phyloP scores from a whole-genome alignment of 2,113 vertebrate genomes.

The Lathamus discolor region DNA sequence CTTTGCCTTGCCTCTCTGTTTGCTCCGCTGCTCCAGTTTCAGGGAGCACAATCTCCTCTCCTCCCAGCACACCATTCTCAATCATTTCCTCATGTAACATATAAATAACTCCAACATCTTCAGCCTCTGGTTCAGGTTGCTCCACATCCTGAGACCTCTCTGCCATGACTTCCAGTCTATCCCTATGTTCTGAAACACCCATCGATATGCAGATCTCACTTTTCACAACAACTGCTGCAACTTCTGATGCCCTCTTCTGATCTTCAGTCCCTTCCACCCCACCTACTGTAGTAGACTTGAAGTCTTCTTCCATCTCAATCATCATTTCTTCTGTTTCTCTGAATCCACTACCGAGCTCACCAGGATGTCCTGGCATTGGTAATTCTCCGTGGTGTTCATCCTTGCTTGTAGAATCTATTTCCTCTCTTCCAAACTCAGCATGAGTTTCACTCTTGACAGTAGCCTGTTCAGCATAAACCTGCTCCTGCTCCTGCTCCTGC shows the following conservation, averaged over 20 bases:
- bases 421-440: constrained; percentile 11
- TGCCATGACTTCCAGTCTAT: background rate
- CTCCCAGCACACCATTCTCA: background rate
- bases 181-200: background rate
- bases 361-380: background rate
- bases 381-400: background rate
- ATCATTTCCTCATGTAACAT: background rate
- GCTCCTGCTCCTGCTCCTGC: background rate
- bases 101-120: background rate
- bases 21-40: background rate
- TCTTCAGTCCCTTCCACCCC: background rate
- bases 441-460: background rate
- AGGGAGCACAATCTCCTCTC: background rate
- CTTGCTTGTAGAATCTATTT: background rate
- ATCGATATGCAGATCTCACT: background rate
- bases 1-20: background rate
- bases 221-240: background rate
- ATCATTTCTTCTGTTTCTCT: background rate
- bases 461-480: background rate
- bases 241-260: background rate
- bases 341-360: background rate
- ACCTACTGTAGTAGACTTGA: background rate
- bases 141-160: background rate
- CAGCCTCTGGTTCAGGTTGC: background rate
- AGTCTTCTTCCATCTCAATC: background rate